Evolutionary conservation across 1,140 invertebrate species (phyloP).

Genomic region (Hylyphantes graminicola): DNA sequence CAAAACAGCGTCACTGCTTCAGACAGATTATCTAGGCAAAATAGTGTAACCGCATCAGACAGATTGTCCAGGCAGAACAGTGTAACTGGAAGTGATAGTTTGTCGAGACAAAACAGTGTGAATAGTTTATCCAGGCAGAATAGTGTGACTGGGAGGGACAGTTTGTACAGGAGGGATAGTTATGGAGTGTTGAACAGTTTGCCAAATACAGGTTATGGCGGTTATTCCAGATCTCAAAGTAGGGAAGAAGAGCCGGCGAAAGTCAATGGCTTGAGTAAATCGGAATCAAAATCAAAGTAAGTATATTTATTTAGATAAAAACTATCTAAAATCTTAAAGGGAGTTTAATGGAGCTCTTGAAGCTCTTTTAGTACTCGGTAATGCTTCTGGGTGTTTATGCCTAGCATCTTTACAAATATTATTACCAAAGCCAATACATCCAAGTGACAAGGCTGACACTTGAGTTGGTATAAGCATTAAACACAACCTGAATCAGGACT

Average conservation of each 20-base stretch:
- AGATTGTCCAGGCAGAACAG: constrained; percentile 22
- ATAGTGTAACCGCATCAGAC: constrained; percentile 5
- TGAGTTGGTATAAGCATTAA: too few relatives aligned
- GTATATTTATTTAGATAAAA: neutral
- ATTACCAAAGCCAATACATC: too few relatives aligned
- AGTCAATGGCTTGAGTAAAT: constrained; percentile 32
- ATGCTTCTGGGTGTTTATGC: too few relatives aligned
- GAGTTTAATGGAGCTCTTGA: too few relatives aligned
- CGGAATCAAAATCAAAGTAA: constrained; percentile 50
- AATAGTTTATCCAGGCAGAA: constrained; percentile 33
- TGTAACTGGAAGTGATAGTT: neutral
- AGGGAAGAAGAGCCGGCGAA: constrained; percentile 27
- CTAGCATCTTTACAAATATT: too few relatives aligned
- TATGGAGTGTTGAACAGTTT: constrained; percentile 26
- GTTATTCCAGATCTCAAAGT: constrained; percentile 51
- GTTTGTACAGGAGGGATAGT: constrained; percentile 41
- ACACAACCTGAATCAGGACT: too few relatives aligned
- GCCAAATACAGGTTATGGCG: neutral
- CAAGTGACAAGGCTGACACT: too few relatives aligned
- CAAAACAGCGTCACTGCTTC: constrained; percentile 40
- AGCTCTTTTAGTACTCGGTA: too few relatives aligned
- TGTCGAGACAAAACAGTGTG: constrained; percentile 41
- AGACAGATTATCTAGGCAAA: constrained; percentile 36
- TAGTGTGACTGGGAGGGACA: constrained; percentile 39
- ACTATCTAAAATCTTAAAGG: too few relatives aligned